These are phyloP conservation scores for Calliphora vomitoria DNA, from an alignment of 2,888 invertebrate species.

Conservation along the genomic window DNA sequence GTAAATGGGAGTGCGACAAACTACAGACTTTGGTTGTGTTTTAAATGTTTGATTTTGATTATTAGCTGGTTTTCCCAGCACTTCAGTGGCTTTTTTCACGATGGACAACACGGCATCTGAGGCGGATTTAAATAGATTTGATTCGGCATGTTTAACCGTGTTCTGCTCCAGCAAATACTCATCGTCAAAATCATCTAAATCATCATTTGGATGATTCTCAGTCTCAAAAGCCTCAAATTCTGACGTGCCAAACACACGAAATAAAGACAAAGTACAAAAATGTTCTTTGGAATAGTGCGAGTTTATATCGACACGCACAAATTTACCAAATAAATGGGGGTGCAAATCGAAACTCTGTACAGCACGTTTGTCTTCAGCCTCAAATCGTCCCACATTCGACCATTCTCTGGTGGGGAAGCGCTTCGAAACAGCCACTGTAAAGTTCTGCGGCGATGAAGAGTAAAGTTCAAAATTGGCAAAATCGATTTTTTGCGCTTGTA, in stretches of 20 bases:
- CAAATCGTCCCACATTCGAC: conserved; percentile 94
- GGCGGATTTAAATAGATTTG: conserved; percentile 93
- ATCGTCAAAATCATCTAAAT: conserved; percentile 89
- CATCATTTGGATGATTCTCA: conserved; percentile 89
- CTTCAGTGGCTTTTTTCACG: conserved; percentile 95
- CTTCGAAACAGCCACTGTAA: conserved; percentile 94
- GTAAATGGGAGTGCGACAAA: conserved; percentile 89
- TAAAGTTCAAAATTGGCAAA: conserved; percentile 99
- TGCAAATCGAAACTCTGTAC: conserved; percentile 94
- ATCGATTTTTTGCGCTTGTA: conserved; percentile 97
- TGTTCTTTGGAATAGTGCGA: conserved; percentile 98
- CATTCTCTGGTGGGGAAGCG: conserved; percentile 96
- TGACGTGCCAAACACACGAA: conserved; percentile 96
- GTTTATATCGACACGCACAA: conserved; percentile 94
- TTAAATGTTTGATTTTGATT: conserved; percentile 86
- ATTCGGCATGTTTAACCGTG: conserved; percentile 85
- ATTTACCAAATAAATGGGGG: conserved; percentile 94
- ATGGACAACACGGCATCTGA: conserved; percentile 96
- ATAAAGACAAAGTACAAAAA: conserved; percentile 98
- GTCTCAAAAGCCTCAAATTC: conserved; percentile 95
- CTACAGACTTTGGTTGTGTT: conserved; percentile 73
- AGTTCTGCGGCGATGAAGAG: conserved; percentile 97
- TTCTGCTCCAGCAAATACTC: conserved; percentile 85
- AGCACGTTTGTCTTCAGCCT: conserved; percentile 93
- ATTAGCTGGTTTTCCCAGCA: conserved; percentile 88